These are phyloP conservation scores for Ophion ellenae DNA, from an alignment of 2,888 invertebrate genomes.

Conservation along the genomic window DNA sequence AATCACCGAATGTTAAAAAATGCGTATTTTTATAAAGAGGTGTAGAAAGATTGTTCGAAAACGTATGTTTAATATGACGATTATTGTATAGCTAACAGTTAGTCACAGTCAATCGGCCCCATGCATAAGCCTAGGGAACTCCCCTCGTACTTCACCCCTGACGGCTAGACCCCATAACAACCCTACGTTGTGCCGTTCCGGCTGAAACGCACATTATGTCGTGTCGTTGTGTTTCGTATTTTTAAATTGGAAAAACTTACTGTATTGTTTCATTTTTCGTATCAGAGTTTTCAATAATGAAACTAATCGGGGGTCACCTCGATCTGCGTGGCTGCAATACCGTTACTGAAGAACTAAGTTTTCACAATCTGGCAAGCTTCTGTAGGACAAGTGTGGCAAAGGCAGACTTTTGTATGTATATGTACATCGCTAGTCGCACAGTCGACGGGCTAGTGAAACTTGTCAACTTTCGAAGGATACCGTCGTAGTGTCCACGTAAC, in stretches of 20 bases:
- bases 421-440: not conserved
- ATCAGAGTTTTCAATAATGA: not conserved
- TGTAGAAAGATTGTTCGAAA: too few species aligned
- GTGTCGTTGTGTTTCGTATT: not conserved
- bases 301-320: not conserved
- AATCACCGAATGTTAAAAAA: too few species aligned
- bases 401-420: not conserved
- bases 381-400: not conserved
- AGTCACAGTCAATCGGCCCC: too few species aligned
- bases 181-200: too few species aligned
- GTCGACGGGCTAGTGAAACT: not conserved
- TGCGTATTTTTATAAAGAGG: too few species aligned
- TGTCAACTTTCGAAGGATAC: not conserved
- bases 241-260: not conserved
- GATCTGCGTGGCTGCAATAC: not conserved
- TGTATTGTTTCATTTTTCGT: not conserved
- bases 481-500: not conserved
- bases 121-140: too few species aligned
- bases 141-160: too few species aligned
- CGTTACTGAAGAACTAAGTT: not conserved
- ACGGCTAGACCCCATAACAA: too few species aligned
- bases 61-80: too few species aligned
- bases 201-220: too few species aligned
- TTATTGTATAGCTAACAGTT: too few species aligned
- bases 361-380: not conserved